These are phyloP conservation scores for Ligdia adustata DNA, from an alignment of 2,888 invertebrate genomes.

Conservation along the genomic window DNA sequence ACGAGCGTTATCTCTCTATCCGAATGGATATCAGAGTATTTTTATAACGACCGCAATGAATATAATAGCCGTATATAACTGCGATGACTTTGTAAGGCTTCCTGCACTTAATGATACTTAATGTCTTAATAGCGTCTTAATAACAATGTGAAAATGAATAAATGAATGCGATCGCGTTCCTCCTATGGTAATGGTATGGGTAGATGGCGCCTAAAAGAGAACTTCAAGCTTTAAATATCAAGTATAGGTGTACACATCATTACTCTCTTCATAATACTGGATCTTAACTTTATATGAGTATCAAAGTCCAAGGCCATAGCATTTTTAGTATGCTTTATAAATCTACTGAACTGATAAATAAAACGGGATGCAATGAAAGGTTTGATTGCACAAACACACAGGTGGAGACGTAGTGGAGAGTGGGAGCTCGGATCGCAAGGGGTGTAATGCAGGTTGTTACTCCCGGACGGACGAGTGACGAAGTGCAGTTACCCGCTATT, in stretches of 20 bases:
- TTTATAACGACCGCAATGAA: slow-evolving; percentile 33
- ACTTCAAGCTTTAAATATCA: slow-evolving; percentile 11
- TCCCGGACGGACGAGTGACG: slow-evolving; percentile 78
- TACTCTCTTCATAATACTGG: background rate
- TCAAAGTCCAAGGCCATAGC: no score
- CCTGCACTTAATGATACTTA: slow-evolving; percentile 23
- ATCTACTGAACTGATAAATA: background rate
- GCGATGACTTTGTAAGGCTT: slow-evolving; percentile 30
- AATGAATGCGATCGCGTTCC: slow-evolving; percentile 5
- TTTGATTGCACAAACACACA: slow-evolving; percentile 41
- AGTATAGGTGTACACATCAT: background rate
- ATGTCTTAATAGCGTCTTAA: slow-evolving; percentile 18
- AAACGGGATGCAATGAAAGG: slow-evolving; percentile 28
- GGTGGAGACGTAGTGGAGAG: slow-evolving; percentile 48
- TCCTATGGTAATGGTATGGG: slow-evolving; percentile 5
- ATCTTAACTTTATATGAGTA: background rate
- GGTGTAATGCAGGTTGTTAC: slow-evolving; percentile 72
- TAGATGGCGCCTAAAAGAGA: slow-evolving; percentile 32
- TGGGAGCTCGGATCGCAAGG: slow-evolving; percentile 42
- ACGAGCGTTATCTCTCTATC: slow-evolving; percentile 40
- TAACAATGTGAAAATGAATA: slow-evolving; percentile 13
- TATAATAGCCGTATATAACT: slow-evolving; percentile 31
- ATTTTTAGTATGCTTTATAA: background rate
- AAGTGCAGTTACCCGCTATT: slow-evolving; percentile 80
- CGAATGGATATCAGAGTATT: slow-evolving; percentile 34